Conservation (phyloP, 2,797 vertebrate genomes). For the Smutsia gigantea region DNA sequence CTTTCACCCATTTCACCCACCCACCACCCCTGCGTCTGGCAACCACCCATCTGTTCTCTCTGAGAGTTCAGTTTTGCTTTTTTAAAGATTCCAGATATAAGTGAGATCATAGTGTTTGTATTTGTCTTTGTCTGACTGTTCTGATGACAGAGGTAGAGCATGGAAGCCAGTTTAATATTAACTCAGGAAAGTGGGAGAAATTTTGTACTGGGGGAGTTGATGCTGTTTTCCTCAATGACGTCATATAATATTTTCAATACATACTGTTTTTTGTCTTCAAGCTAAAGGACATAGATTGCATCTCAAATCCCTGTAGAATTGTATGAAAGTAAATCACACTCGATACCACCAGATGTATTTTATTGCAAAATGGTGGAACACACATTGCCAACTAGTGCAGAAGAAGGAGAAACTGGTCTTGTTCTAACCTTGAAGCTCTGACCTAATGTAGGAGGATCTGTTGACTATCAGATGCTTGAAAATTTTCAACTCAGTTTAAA, state of each 20-base stretch:
- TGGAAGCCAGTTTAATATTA: background rate
- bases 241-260: conserved; percentile 44
- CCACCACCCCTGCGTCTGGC: no score
- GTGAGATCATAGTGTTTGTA: background rate
- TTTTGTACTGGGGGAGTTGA: background rate
- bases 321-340: conserved; percentile 48
- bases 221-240: conserved; percentile 31
- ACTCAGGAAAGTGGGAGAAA: background rate
- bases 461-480: background rate
- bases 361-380: background rate
- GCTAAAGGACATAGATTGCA: conserved; percentile 38
- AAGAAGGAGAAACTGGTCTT: background rate
- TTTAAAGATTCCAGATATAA: background rate
- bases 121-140: background rate
- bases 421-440: background rate
- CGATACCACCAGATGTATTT: background rate
- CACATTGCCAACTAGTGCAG: background rate
- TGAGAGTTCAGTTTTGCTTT: background rate
- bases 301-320: conserved; percentile 40
- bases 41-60: no score
- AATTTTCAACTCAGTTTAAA: background rate
- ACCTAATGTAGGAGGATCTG: background rate
- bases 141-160: background rate
- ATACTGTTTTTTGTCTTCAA: conserved; percentile 26
- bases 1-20: no score